Percentiles rank a stretch among this genome's conserved stretches.
Evolutionary conservation across 1,140 invertebrate species (phyloP).

Genomic region (Pemphigus obesinymphae): DNA sequence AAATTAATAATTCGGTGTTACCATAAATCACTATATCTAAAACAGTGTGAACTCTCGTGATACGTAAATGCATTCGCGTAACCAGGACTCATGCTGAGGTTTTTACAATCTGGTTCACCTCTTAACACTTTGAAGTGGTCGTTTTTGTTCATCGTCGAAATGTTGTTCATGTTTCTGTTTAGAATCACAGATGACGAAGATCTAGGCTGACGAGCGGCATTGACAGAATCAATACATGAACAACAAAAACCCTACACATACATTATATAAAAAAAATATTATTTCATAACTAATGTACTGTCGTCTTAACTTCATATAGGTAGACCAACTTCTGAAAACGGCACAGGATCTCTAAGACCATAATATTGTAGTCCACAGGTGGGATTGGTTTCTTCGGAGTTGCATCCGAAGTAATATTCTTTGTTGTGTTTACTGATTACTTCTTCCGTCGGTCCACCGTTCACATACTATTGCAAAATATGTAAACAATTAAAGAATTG

Average conservation of each 20-base stretch:
- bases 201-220: conserved; percentile 46
- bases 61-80: conserved; percentile 51
- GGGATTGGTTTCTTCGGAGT: neutral
- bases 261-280: no score
- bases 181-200: neutral
- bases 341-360: neutral
- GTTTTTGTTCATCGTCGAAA: neutral
- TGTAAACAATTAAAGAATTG: no score
- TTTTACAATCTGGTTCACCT: neutral
- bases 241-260: conserved; percentile 54
- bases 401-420: neutral
- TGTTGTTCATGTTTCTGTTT: neutral
- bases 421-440: neutral
- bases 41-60: conserved; percentile 55
- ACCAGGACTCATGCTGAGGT: conserved; percentile 50
- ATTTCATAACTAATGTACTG: no score
- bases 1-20: no score
- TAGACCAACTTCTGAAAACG: neutral
- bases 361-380: neutral
- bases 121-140: neutral
- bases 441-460: conserved; percentile 8
- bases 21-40: conserved; percentile 56
- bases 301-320: neutral
- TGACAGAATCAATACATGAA: conserved; percentile 51
- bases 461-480: neutral